Conservation (phyloP, 2,113 vertebrate genomes). For the Brachypodius melanocephalos region DNA sequence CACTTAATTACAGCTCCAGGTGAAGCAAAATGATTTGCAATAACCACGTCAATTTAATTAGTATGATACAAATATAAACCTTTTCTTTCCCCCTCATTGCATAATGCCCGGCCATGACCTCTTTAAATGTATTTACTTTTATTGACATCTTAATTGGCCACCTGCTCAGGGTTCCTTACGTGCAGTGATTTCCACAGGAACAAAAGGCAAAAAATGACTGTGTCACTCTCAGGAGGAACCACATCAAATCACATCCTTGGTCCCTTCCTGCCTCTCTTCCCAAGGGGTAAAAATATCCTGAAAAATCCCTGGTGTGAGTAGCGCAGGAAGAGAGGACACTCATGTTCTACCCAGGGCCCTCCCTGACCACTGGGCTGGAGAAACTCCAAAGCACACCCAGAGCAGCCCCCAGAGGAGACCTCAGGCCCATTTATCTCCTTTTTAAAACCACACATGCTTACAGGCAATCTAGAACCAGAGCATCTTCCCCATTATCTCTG, state of each 20-base stretch:
- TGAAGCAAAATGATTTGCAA: conserved; percentile 33
- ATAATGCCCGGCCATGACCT: not conserved
- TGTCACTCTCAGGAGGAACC: not conserved
- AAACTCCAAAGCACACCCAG: not conserved
- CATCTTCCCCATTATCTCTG: not conserved
- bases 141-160: not conserved
- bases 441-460: not conserved
- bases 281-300: not conserved
- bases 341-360: not conserved
- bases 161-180: not conserved
- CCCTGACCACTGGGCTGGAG: not conserved
- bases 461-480: not conserved
- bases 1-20: conserved; percentile 31
- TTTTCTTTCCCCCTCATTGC: not conserved
- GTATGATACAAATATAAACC: not conserved
- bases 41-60: conserved; percentile 34
- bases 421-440: not conserved
- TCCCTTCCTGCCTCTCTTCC: not conserved
- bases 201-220: not conserved
- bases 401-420: not conserved
- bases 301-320: fast-evolving
- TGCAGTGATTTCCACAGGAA: not conserved
- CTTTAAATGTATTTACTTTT: conserved; percentile 15
- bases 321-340: not conserved
- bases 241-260: not conserved